Evolutionary conservation across 2,797 vertebrate species (phyloP).

Genomic region (Myiotriccus ornatus): DNA sequence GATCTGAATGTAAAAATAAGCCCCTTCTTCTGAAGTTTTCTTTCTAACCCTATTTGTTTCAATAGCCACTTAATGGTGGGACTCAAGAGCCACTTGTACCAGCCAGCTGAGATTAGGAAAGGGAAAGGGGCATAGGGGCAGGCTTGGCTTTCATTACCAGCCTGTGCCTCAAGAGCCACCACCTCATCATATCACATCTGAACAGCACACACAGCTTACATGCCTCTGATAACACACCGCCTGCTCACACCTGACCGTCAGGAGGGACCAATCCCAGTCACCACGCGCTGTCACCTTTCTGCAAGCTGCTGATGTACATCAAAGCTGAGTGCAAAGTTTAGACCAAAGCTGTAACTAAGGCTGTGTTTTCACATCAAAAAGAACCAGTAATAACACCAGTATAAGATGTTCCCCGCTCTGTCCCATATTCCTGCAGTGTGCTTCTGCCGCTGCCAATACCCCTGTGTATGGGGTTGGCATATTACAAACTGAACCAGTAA

Average conservation of each 20-base stretch:
- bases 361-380: neutral
- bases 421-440: neutral
- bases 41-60: neutral
- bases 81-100: neutral
- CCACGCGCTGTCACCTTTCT: neutral
- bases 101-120: neutral
- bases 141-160: neutral
- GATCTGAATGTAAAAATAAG: constrained; percentile 10
- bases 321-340: neutral
- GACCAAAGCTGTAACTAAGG: neutral
- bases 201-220: neutral
- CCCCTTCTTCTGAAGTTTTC: neutral
- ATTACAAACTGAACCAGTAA: neutral
- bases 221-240: neutral
- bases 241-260: neutral
- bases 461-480: rapidly evolving
- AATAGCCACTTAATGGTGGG: neutral
- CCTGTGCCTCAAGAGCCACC: neutral
- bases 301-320: neutral
- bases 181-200: neutral
- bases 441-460: neutral
- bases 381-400: neutral
- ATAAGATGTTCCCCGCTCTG: rapidly evolving
- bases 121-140: rapidly evolving
- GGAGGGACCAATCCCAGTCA: neutral